Conservation (phyloP, 2,888 invertebrate species). For the Ernsta delagoae region DNA sequence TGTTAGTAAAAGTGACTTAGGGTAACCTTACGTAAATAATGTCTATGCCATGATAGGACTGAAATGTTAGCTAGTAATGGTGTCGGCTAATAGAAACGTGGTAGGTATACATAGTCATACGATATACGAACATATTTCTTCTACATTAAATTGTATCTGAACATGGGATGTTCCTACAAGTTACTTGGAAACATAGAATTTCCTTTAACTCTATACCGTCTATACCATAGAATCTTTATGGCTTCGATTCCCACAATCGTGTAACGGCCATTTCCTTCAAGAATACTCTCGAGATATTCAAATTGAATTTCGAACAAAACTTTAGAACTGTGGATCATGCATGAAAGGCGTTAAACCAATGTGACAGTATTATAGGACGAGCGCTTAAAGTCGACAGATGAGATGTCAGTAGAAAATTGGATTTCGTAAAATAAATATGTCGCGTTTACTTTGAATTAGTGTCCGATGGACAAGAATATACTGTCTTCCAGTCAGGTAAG, state of each 20-base stretch:
- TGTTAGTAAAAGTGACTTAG: too few relatives aligned
- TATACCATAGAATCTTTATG: slow-evolving; percentile 29
- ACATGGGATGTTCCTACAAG: slow-evolving; percentile 7
- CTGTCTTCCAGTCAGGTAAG: slow-evolving; percentile 47
- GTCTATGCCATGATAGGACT: too few relatives aligned
- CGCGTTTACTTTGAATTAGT: slow-evolving; percentile 72
- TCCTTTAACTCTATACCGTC: neutral
- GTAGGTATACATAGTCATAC: too few relatives aligned
- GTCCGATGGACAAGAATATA: slow-evolving; percentile 46
- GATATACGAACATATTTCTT: neutral
- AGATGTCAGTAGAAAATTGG: slow-evolving; percentile 85
- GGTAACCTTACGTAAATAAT: too few relatives aligned
- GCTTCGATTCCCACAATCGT: slow-evolving; percentile 34
- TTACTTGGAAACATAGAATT: slow-evolving; percentile 22
- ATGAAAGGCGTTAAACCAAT: slow-evolving; percentile 76
- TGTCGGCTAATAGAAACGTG: too few relatives aligned
- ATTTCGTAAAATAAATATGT: slow-evolving; percentile 85
- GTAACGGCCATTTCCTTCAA: slow-evolving; percentile 30
- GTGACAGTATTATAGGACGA: slow-evolving; percentile 74
- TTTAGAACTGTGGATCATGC: slow-evolving; percentile 57
- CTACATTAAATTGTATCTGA: neutral
- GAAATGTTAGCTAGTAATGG: too few relatives aligned
- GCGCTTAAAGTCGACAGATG: slow-evolving; percentile 83
- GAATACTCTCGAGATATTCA: slow-evolving; percentile 32
- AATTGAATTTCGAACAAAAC: slow-evolving; percentile 40